phyloP scores from a whole-genome alignment of 2,888 invertebrate species.

The Cataglyphis cursor region DNA sequence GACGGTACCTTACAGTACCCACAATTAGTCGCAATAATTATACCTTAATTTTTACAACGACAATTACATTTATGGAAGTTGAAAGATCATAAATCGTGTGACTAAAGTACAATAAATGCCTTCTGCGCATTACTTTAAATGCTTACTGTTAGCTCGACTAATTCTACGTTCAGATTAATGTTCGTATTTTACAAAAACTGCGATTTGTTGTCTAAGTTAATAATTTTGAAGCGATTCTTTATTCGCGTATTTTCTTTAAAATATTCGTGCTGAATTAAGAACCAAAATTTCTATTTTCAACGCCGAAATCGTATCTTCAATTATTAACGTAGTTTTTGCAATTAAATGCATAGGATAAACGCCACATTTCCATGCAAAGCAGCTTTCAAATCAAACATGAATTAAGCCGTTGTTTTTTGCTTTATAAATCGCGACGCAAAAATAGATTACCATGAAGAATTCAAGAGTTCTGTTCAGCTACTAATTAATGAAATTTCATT shows the following conservation, averaged over 20 bases:
- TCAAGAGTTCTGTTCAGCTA: background rate
- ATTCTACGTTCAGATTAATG: conserved; percentile 14
- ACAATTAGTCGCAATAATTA: conserved; percentile 33
- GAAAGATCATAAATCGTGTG: conserved; percentile 28
- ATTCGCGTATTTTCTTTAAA: background rate
- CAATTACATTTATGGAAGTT: conserved; percentile 21
- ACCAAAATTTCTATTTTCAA: background rate
- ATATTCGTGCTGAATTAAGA: background rate
- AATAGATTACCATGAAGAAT: background rate
- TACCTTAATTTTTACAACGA: conserved; percentile 26
- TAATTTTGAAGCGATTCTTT: conserved; percentile 1
- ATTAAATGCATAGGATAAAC: background rate
- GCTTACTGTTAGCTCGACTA: conserved; percentile 4
- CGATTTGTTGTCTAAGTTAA: background rate
- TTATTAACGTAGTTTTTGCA: background rate
- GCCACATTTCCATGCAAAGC: background rate
- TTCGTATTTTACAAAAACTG: conserved; percentile 20
- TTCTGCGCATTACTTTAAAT: conserved; percentile 26
- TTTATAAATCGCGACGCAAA: background rate
- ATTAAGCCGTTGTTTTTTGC: background rate
- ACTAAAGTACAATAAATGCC: conserved; percentile 20
- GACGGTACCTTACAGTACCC: conserved; percentile 30
- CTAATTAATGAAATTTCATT: background rate
- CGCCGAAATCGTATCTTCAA: background rate
- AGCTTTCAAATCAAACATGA: background rate